Percentiles rank a stretch among this genome's conserved stretches.
phyloP scores from a whole-genome alignment of 2,888 invertebrate genomes.

The Rutpela maculata region DNA sequence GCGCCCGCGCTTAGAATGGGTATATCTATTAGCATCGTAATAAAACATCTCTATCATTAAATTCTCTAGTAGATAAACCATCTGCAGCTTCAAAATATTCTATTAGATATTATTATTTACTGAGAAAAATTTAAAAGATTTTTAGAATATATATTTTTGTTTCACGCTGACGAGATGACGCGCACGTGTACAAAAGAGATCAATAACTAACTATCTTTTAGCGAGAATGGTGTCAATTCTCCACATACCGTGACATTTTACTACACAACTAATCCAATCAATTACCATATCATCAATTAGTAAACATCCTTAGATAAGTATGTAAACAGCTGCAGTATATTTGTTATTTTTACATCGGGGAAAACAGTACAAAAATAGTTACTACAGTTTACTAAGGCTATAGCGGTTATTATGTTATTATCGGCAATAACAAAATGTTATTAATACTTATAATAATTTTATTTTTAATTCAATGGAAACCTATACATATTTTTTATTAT shows the following conservation, averaged over 20 bases:
- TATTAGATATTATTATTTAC: too few relatives aligned
- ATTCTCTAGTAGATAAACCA: too few relatives aligned
- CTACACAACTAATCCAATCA: conserved; percentile 59
- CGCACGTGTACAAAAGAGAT: conserved; percentile 37
- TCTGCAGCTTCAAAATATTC: too few relatives aligned
- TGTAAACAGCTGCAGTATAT: conserved; percentile 42
- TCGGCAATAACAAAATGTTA: conserved; percentile 1
- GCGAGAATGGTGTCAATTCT: conserved; percentile 46
- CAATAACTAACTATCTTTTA: conserved; percentile 41
- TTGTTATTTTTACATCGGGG: conserved; percentile 36
- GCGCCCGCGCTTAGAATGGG: too few relatives aligned
- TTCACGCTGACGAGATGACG: neutral
- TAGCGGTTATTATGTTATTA: conserved; percentile 11
- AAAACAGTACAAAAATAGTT: conserved; percentile 32
- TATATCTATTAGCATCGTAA: too few relatives aligned
- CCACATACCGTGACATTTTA: conserved; percentile 53
- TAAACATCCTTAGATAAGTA: conserved; percentile 50
- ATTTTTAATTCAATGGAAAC: too few relatives aligned
- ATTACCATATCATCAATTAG: conserved; percentile 58
- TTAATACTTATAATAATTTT: neutral
- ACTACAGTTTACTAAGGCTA: conserved; percentile 28
- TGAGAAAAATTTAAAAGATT: neutral
- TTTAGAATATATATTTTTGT: neutral
- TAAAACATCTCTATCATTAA: too few relatives aligned
- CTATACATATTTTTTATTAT: too few relatives aligned